Evolutionary conservation across 2,888 invertebrate species (phyloP).

Genomic region (Germaria angustata): DNA sequence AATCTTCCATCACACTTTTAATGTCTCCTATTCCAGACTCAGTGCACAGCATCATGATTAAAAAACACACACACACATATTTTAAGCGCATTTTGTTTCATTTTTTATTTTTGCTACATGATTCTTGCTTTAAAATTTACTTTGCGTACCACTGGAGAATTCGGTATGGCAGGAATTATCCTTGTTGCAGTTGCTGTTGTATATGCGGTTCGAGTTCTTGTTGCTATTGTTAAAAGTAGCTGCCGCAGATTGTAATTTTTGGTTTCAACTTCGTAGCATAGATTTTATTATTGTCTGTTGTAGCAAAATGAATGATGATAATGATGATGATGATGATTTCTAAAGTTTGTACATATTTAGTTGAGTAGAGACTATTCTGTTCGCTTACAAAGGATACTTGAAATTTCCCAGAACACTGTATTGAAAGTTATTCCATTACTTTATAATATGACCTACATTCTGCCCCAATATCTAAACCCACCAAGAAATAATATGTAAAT

Average conservation of each 20-base stretch:
- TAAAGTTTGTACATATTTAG: neutral
- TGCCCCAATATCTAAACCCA: neutral
- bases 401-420: constrained; percentile 1
- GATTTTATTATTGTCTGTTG: constrained; percentile 35
- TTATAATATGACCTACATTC: neutral
- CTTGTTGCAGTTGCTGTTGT: constrained; percentile 24
- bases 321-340: constrained; percentile 25
- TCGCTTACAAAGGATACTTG: constrained; percentile 8
- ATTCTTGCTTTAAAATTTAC: constrained; percentile 28
- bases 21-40: neutral
- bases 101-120: constrained; percentile 8
- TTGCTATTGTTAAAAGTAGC: constrained; percentile 7
- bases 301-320: constrained; percentile 11
- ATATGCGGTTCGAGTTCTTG: constrained; percentile 15
- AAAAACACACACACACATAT: neutral
- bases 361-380: neutral
- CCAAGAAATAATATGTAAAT: constrained; percentile 45
- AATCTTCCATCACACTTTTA: neutral
- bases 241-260: constrained; percentile 53
- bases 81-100: neutral
- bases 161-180: constrained; percentile 1
- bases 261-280: constrained; percentile 9
- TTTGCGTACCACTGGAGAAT: neutral
- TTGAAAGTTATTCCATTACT: neutral
- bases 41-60: neutral